phyloP scores from a whole-genome alignment of 2,888 invertebrate species.

The Epirrhoe tristata region DNA sequence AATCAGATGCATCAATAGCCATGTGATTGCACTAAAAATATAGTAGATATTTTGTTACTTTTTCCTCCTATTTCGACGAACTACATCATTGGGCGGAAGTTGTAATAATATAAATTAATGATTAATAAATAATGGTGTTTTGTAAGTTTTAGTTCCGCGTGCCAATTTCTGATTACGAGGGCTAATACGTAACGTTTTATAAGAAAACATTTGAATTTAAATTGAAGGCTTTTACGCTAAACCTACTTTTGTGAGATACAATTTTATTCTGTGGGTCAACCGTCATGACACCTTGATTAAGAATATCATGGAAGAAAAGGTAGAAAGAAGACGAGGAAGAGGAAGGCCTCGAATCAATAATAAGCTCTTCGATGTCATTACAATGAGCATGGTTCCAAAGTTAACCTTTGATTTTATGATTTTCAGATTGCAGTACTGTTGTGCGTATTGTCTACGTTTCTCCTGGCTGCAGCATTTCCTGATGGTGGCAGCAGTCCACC shows the following conservation, averaged over 20 bases:
- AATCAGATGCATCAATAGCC: too few relatives aligned
- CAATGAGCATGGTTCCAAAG: background rate
- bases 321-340: too few relatives aligned
- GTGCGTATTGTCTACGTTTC: slow-evolving; percentile 41
- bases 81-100: background rate
- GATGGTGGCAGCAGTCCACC: slow-evolving; percentile 69
- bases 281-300: too few relatives aligned
- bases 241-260: too few relatives aligned
- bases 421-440: slow-evolving; percentile 55
- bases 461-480: slow-evolving; percentile 50
- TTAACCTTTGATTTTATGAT: background rate
- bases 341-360: too few relatives aligned
- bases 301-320: too few relatives aligned
- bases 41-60: background rate
- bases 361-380: too few relatives aligned
- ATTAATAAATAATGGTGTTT: slow-evolving; percentile 1
- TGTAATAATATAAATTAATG: background rate
- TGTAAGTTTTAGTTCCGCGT: slow-evolving; percentile 1
- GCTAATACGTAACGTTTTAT: background rate
- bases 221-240: background rate
- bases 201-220: background rate
- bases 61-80: background rate
- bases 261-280: too few relatives aligned
- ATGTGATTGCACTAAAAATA: too few relatives aligned
- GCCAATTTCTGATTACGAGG: background rate